Base-by-base conservation (phyloP, 2,888 invertebrate genomes). In the Lepetodrilus schrolli region DNA sequence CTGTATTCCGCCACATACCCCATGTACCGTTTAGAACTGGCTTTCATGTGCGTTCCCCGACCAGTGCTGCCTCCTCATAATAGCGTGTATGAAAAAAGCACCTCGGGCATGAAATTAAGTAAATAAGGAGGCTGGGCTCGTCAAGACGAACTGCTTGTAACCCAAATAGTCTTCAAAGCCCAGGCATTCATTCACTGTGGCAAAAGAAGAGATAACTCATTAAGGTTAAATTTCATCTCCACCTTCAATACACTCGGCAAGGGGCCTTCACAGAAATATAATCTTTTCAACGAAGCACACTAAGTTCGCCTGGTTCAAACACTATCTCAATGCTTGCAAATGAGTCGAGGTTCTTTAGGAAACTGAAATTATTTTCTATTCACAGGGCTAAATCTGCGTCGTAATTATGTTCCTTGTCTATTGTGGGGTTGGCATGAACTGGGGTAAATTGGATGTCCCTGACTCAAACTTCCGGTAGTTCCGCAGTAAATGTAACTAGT, bases 221-320 rank as follows among this genome's bases (percentile, higher is more conserved):
- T 58, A 58, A 58, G 58, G 58, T 58, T 58, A 58, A 58, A 58
- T 58, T 58, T 58, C 58, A 30, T 58, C 58, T 30, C n/a, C 30
- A 30, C n/a, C 26, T 58, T 58, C 26, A 17, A 7, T 30, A n/a
- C 4, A 13, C 58, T n/a, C 58, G 3, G 58, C 58, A n/a, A 13
- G 58, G 58, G 58, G 58, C 34, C 58, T 23, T 43, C n/a, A n/a
- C n/a, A 43, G 43, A 43, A 43, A 43, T 43, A 43, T 43, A 13
- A 17, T 17, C 43, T 43, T 43, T 43, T 43, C 43, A n/a, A 43
- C 43, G 43, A 43, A 43, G 17, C 43, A n/a, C 3, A 17, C n/a
- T 17, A 17, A 43, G 43, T 43, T 17, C 43, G 43, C 43, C 13
- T 43, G 43, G 43, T 43, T 43, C 43, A 43, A 43, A 43, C 43